phyloP scores from a whole-genome alignment of 2,113 vertebrate genomes.

The Fukomys damarensis region DNA sequence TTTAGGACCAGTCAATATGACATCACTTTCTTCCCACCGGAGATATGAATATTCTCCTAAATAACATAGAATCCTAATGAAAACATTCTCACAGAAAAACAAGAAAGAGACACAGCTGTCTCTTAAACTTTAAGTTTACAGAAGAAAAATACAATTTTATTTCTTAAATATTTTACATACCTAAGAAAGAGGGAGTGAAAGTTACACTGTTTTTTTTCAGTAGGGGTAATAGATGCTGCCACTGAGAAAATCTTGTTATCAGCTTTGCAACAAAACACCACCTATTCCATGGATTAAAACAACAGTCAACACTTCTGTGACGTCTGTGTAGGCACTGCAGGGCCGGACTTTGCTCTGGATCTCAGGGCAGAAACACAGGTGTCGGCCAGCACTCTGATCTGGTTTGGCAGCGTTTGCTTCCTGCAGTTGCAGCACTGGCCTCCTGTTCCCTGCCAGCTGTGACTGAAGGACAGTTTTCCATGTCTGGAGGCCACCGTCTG shows the following conservation, averaged over 20 bases:
- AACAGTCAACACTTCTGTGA: not conserved
- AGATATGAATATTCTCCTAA: not conserved
- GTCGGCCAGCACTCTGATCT: not conserved
- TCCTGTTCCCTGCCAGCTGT: not conserved
- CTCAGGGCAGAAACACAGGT: not conserved
- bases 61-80: not conserved
- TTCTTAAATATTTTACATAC: not conserved
- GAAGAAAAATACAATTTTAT: not conserved
- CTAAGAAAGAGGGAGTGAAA: not conserved
- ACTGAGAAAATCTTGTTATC: not conserved
- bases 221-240: no score
- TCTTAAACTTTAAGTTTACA: not conserved
- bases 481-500: not conserved
- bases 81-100: not conserved
- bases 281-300: not conserved
- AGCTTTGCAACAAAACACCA: not conserved
- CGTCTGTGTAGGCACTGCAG: not conserved
- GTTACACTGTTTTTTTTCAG: not conserved
- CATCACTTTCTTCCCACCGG: not conserved
- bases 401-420: not conserved
- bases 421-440: not conserved
- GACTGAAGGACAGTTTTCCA: not conserved
- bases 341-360: not conserved
- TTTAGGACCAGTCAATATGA: not conserved
- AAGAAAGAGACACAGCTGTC: not conserved